phyloP scores from a whole-genome alignment of 2,113 vertebrate genomes.

The Collichthys lucidus region DNA sequence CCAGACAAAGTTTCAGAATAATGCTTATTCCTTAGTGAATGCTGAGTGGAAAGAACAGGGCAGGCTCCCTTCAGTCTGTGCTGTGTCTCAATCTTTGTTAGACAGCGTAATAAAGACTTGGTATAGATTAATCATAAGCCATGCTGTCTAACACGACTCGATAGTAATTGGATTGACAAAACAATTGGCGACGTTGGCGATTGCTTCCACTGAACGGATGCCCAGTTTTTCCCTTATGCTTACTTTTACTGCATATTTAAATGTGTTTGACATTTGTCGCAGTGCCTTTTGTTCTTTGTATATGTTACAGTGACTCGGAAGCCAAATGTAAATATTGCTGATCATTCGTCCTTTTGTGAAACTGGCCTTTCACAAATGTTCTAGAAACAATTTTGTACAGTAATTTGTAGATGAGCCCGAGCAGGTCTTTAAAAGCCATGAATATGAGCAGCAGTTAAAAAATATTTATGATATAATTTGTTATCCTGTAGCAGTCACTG shows the following conservation, averaged over 20 bases:
- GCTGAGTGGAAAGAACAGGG: conserved; percentile 18
- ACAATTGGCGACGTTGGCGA: not conserved
- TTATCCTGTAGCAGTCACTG: conserved; percentile 73
- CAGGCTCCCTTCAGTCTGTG: not conserved
- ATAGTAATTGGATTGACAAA: conserved; percentile 9
- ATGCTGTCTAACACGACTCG: conserved; percentile 12
- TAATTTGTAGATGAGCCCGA: conserved; percentile 72
- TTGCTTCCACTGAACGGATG: conserved; percentile 16
- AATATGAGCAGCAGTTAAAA: conserved; percentile 66
- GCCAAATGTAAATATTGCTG: conserved; percentile 72
- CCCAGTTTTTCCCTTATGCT: conserved; percentile 5
- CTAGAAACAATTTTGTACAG: conserved; percentile 71
- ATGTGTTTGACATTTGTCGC: conserved; percentile 59
- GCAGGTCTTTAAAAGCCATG: conserved; percentile 80
- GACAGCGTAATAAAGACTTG: conserved; percentile 12
- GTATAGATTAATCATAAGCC: conserved; percentile 14
- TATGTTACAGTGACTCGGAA: conserved; percentile 58
- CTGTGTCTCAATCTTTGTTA: conserved; percentile 5
- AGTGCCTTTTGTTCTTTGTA: conserved; percentile 78
- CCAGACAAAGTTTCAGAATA: not conserved
- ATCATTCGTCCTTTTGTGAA: conserved; percentile 72
- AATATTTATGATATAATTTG: conserved; percentile 77
- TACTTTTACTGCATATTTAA: conserved; percentile 49
- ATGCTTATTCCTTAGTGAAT: not conserved
- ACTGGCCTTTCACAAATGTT: conserved; percentile 82